Percentiles rank a stretch among this genome's conserved stretches.
Evolutionary conservation across 1,140 invertebrate species (phyloP).

Genomic region (Drosophila quadrilineata): DNA sequence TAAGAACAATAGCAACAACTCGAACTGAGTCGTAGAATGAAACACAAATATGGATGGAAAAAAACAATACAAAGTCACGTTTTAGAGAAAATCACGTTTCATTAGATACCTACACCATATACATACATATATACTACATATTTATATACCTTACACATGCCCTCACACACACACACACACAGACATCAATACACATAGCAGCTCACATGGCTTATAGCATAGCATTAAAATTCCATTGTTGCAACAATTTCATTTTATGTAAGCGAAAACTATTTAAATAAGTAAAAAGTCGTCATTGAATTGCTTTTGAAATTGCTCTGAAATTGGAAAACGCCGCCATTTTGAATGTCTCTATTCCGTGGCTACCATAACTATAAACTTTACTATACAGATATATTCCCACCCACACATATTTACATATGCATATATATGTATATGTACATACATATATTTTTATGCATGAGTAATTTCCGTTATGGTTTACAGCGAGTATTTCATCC

Average conservation of each 20-base stretch:
- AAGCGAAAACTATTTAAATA: constrained; percentile 48
- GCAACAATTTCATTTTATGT: constrained; percentile 58
- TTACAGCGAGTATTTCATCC: background rate
- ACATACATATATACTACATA: constrained; percentile 22
- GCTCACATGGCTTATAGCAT: constrained; percentile 12
- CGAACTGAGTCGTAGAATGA: constrained; percentile 60
- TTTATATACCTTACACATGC: constrained; percentile 21
- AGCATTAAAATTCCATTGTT: constrained; percentile 64
- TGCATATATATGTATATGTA: background rate
- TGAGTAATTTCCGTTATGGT: constrained; percentile 2
- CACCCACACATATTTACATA: background rate
- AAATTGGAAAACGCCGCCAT: constrained; percentile 42
- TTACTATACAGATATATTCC: background rate
- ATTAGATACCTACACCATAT: constrained; percentile 68
- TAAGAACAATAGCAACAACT: constrained; percentile 38
- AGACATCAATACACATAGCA: constrained; percentile 30
- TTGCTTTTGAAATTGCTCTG: constrained; percentile 21
- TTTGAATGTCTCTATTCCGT: constrained; percentile 47
- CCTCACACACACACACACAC: constrained; percentile 15
- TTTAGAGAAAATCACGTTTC: constrained; percentile 79
- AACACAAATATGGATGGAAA: constrained; percentile 68
- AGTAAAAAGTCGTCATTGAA: constrained; percentile 32
- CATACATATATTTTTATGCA: too few species aligned
- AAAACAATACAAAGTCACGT: constrained; percentile 82
- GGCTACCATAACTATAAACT: constrained; percentile 14